Conservation (phyloP, 2,888 invertebrate species). For the Arrhopalites spinosus region DNA sequence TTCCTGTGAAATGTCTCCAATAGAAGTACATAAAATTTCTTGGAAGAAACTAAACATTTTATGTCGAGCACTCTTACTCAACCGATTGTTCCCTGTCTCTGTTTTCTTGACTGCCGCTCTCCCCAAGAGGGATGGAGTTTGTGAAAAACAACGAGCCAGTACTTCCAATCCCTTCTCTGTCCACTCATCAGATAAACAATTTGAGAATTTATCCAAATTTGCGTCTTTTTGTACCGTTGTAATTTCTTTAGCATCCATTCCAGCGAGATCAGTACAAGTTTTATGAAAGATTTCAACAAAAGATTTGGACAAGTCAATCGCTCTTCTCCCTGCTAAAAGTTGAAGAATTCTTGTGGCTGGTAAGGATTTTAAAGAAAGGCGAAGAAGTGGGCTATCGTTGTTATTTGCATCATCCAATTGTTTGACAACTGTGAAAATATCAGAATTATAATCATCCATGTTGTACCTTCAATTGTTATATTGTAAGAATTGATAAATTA, state of each 20-base stretch:
- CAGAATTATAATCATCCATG: no score
- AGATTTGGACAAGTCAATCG: slow-evolving; percentile 35
- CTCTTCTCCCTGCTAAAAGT: slow-evolving; percentile 47
- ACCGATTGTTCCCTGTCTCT: slow-evolving; percentile 48
- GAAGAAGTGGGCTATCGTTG: slow-evolving; percentile 66
- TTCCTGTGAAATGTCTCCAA: slow-evolving; percentile 79
- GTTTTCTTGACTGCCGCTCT: slow-evolving; percentile 48
- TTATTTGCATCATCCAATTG: slow-evolving; percentile 50
- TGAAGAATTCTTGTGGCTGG: slow-evolving; percentile 76
- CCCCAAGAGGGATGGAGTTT: slow-evolving; percentile 48
- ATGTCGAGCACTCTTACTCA: slow-evolving; percentile 47
- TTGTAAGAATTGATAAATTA: no score
- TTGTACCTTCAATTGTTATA: no score
- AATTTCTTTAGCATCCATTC: no score
- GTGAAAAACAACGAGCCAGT: slow-evolving; percentile 46
- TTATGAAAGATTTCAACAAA: background rate
- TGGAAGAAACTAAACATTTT: slow-evolving; percentile 63
- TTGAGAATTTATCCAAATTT: slow-evolving; percentile 41
- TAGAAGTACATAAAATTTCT: slow-evolving; percentile 78
- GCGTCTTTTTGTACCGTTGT: background rate
- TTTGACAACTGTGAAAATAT: no score
- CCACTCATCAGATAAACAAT: slow-evolving; percentile 40
- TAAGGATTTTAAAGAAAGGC: slow-evolving; percentile 72
- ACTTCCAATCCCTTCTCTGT: slow-evolving; percentile 40
- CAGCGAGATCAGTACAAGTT: background rate